Evolutionary conservation across 2,888 invertebrate species (phyloP).

Genomic region (Nebria brevicollis): DNA sequence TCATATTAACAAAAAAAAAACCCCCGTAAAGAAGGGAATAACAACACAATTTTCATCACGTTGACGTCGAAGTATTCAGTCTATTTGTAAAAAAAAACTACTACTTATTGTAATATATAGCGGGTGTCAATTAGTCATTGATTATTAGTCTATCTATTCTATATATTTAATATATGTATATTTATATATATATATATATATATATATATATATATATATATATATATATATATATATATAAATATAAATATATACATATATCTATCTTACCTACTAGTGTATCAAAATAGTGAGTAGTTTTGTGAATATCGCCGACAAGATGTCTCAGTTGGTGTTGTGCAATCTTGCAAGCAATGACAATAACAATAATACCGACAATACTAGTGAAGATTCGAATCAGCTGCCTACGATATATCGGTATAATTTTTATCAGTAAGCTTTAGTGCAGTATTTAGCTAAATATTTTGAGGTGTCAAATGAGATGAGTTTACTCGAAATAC

Average conservation of each 20-base stretch:
- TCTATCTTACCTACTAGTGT: conserved; percentile 4
- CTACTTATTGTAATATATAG: conserved; percentile 11
- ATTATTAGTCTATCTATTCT: conserved; percentile 3
- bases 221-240: neutral
- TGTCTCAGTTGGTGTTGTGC: conserved; percentile 76
- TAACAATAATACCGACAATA: conserved; percentile 81
- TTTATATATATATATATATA: conserved; percentile 27
- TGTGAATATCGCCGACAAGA: conserved; percentile 35
- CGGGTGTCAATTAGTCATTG: conserved; percentile 28
- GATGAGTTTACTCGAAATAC: neutral
- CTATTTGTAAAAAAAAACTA: neutral
- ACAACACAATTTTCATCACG: neutral
- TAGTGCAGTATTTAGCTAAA: conserved; percentile 40
- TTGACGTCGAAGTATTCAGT: neutral
- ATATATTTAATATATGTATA: neutral
- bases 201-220: too few species aligned
- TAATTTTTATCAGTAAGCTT: conserved; percentile 51
- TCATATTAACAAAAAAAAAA: conserved; percentile 17
- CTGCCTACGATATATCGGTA: conserved; percentile 91
- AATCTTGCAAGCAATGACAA: conserved; percentile 70
- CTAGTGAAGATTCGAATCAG: conserved; percentile 86
- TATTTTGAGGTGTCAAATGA: conserved; percentile 39
- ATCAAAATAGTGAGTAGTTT: conserved; percentile 42
- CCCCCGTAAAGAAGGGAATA: neutral
- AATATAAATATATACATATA: conserved; percentile 27